These are phyloP conservation scores for Peromyscus californicus DNA, from an alignment of 2,113 vertebrate species.

Conservation along the genomic window DNA sequence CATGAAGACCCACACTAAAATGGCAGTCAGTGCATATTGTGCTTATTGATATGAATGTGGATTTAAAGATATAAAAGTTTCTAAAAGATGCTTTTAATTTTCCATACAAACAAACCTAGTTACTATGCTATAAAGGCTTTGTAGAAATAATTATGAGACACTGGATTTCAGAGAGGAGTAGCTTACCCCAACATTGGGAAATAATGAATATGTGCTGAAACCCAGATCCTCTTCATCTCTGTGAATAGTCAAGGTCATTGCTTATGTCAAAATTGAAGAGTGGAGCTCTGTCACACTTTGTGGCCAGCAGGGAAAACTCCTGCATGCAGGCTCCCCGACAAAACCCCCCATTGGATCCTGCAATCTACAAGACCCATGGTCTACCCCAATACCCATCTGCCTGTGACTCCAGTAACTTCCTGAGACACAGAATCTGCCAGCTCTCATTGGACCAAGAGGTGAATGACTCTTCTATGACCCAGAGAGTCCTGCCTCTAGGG, in stretches of 20 bases:
- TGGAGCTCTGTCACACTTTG: no score
- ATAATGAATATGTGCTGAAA: rapidly evolving
- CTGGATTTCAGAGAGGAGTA: not conserved
- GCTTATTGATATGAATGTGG: not conserved
- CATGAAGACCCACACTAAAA: not conserved
- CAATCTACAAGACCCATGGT: no score
- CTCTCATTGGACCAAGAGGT: no score
- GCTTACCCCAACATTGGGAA: not conserved
- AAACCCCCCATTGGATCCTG: no score
- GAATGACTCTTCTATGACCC: no score
- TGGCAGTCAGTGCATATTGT: not conserved
- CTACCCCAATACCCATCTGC: no score
- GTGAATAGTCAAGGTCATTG: not conserved
- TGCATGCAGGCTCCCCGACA: no score
- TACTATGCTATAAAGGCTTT: not conserved
- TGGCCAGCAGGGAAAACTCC: no score
- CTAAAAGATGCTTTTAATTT: not conserved
- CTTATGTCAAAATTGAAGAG: not conserved
- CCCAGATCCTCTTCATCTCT: not conserved
- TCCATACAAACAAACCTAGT: not conserved
- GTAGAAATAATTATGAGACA: not conserved
- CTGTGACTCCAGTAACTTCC: no score
- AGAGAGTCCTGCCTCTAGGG: no score
- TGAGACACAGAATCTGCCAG: no score
- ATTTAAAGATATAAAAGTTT: not conserved